These are phyloP conservation scores for Carlito syrichta DNA, from an alignment of 2,113 vertebrate genomes.

Conservation along the genomic window DNA sequence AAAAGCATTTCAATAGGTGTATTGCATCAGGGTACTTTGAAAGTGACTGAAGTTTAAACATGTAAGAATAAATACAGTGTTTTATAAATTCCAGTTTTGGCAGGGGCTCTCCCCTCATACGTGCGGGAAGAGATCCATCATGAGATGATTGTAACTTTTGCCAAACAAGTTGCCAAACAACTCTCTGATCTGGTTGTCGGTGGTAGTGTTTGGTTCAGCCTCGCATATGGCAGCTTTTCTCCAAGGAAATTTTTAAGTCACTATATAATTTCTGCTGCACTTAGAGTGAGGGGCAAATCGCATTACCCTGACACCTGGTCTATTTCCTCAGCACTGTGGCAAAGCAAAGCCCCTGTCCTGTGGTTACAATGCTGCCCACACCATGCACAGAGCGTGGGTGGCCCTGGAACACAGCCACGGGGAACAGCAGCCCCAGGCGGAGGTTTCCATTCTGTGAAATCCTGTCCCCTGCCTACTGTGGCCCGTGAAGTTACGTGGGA, in stretches of 20 bases:
- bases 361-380: neutral
- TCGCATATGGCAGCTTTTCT: neutral
- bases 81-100: no score
- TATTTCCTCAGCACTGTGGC: neutral
- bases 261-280: neutral
- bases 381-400: slow-evolving; percentile 20
- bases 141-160: neutral
- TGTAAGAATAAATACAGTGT: no score
- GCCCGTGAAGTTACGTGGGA: neutral
- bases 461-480: neutral
- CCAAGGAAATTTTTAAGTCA: neutral
- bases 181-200: neutral
- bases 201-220: neutral
- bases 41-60: no score
- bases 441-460: neutral
- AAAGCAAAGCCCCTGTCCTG: neutral
- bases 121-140: neutral
- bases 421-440: neutral
- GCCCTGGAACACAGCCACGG: slow-evolving; percentile 44
- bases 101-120: no score
- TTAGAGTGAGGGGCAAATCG: neutral
- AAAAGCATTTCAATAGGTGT: no score
- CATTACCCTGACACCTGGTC: neutral
- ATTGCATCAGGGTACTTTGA: no score
- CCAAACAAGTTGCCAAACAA: neutral